Conservation (phyloP, 2,797 vertebrate genomes). For the Gymnodraco acuticeps region DNA sequence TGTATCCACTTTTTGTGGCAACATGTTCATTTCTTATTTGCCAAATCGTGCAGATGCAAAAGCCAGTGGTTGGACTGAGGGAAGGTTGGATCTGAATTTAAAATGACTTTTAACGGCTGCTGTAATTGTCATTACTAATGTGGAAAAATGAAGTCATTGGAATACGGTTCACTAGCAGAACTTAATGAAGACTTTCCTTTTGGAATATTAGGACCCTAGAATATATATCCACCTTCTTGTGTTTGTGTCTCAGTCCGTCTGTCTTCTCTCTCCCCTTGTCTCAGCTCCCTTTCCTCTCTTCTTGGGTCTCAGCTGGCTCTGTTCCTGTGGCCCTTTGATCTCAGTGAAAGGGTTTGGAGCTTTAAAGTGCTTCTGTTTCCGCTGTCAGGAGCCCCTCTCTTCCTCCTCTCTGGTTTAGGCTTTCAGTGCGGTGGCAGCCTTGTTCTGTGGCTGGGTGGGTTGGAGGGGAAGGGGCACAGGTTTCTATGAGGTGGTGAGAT, state of each 20-base stretch:
- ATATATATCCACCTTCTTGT: conserved; percentile 35
- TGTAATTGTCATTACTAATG: conserved; percentile 41
- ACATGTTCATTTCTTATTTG: not conserved
- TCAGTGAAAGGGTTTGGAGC: conserved; percentile 81
- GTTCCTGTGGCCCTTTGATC: conserved; percentile 83
- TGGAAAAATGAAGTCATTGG: conserved; percentile 44
- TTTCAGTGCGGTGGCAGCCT: conserved; percentile 75
- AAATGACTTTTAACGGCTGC: conserved; percentile 3
- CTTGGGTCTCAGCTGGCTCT: conserved; percentile 76
- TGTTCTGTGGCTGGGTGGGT: conserved; percentile 65
- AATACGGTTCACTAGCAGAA: conserved; percentile 29
- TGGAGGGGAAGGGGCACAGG: conserved; percentile 17
- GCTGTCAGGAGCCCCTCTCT: conserved; percentile 81
- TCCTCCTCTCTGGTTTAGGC: conserved; percentile 72
- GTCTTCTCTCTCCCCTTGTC: conserved; percentile 55
- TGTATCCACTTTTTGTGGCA: not conserved
- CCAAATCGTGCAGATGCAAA: not conserved
- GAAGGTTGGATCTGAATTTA: not conserved
- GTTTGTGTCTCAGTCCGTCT: conserved; percentile 49
- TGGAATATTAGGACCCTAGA: conserved; percentile 36
- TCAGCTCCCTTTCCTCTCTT: conserved; percentile 62
- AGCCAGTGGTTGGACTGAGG: not conserved
- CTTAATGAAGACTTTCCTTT: conserved; percentile 54
- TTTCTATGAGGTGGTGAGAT: conserved; percentile 62
- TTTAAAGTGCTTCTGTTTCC: conserved; percentile 86